phyloP scores from a whole-genome alignment of 2,888 invertebrate genomes.

The Autographa pulchrina region DNA sequence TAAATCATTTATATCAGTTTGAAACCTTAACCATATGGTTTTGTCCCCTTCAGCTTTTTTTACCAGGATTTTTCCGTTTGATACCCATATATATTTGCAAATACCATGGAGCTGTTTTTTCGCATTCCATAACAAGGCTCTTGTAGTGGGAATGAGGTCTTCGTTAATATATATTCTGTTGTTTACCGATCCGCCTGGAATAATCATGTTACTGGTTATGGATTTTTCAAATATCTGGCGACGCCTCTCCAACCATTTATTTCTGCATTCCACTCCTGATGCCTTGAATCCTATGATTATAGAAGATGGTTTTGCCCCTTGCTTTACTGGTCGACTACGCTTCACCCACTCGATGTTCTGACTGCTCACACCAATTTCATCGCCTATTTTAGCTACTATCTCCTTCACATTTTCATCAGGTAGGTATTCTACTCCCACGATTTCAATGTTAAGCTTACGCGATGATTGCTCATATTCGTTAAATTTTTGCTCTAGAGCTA shows the following conservation, averaged over 20 bases:
- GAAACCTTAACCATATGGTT: not conserved
- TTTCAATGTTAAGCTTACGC: constrained; percentile 16
- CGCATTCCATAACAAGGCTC: constrained; percentile 7
- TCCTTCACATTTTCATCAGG: constrained; percentile 11
- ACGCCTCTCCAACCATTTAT: constrained; percentile 7
- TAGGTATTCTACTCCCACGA: constrained; percentile 13
- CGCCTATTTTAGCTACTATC: constrained; percentile 8
- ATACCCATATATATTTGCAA: constrained; percentile 9
- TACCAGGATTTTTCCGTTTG: constrained; percentile 11
- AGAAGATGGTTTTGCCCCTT: constrained; percentile 5
- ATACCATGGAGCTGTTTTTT: constrained; percentile 6
- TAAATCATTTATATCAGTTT: constrained; percentile 8
- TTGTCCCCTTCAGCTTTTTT: constrained; percentile 15
- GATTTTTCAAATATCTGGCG: constrained; percentile 1
- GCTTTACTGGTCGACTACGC: not conserved
- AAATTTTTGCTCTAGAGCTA: constrained; percentile 32
- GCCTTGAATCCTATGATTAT: constrained; percentile 7
- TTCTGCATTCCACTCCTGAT: not conserved
- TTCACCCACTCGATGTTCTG: constrained; percentile 15
- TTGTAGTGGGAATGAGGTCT: constrained; percentile 5
- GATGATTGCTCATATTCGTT: constrained; percentile 18
- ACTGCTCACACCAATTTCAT: not conserved
- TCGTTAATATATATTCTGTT: constrained; percentile 13
- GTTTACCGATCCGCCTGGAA: constrained; percentile 6
- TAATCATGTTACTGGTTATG: constrained; percentile 5